A percentile compares a stretch with the other conserved stretches of the same genome.
These are phyloP conservation scores for Motacilla alba DNA, from an alignment of 2,113 vertebrate species.

Conservation along the genomic window DNA sequence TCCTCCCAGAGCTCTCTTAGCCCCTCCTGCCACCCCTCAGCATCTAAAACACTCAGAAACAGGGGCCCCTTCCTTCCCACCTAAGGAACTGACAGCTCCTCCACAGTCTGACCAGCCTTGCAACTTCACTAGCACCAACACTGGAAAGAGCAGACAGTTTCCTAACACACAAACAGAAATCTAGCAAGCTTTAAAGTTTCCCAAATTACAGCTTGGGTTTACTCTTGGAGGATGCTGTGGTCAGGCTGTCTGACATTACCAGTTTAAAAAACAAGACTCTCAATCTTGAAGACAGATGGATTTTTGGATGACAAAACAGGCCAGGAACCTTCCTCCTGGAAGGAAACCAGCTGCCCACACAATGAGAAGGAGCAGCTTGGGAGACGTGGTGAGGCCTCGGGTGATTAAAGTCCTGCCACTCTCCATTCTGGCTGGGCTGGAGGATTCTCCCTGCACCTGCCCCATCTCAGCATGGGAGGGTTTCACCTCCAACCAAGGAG, in stretches of 20 bases:
- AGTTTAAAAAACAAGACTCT: constrained; percentile 38
- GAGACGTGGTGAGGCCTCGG: neutral
- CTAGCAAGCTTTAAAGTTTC: constrained; percentile 36
- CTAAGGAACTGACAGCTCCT: neutral
- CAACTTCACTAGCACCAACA: neutral
- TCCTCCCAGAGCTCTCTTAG: neutral
- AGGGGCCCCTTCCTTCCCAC: neutral
- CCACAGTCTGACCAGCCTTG: neutral
- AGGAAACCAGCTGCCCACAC: constrained; percentile 44
- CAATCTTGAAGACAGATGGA: constrained; percentile 47
- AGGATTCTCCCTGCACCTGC: constrained; percentile 22
- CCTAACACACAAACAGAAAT: constrained; percentile 9
- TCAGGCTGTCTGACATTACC: constrained; percentile 18
- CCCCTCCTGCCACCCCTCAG: neutral
- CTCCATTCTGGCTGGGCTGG: neutral
- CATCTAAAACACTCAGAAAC: neutral
- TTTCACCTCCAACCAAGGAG: neutral
- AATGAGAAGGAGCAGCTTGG: neutral
- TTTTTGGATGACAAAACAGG: constrained; percentile 11
- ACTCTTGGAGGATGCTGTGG: constrained; percentile 30
- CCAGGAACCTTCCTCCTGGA: constrained; percentile 9
- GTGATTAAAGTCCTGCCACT: neutral
- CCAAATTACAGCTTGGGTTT: constrained; percentile 35
- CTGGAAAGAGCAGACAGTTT: neutral
- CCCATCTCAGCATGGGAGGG: neutral